Evolutionary conservation across 2,113 vertebrate genomes (phyloP).

Genomic region (Ochotona princeps): DNA sequence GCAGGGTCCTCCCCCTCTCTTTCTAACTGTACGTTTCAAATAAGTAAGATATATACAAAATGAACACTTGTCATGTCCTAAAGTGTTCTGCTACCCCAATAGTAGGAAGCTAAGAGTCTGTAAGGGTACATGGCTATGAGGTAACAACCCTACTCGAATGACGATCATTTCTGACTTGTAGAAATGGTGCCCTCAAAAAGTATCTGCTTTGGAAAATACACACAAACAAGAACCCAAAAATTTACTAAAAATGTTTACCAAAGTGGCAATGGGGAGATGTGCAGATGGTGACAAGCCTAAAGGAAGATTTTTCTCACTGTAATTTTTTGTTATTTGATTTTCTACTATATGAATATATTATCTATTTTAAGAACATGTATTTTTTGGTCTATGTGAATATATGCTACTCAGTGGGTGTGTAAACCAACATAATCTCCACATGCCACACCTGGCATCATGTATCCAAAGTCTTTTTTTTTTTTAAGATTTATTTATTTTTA

Average conservation of each 20-base stretch:
- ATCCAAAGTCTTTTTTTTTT: neutral
- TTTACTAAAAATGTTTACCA: neutral
- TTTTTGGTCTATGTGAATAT: constrained; percentile 11
- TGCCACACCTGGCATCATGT: neutral
- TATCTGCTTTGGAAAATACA: constrained; percentile 14
- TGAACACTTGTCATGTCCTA: neutral
- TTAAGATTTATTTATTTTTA: too few relatives aligned
- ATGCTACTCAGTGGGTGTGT: neutral
- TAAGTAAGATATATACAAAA: too few relatives aligned
- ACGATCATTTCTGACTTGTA: neutral
- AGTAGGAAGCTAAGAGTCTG: constrained; percentile 10
- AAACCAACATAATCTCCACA: constrained; percentile 35
- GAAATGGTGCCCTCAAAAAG: neutral
- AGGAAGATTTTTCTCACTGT: neutral
- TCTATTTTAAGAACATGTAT: neutral
- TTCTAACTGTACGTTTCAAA: too few relatives aligned
- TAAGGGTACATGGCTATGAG: neutral
- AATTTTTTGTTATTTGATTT: constrained; percentile 49
- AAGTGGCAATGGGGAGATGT: neutral
- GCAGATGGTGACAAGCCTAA: neutral
- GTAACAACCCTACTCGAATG: neutral
- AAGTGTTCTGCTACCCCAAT: neutral
- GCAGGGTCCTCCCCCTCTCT: too few relatives aligned
- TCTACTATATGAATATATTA: neutral
- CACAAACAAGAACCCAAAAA: neutral